These are phyloP conservation scores for Hirtodrosophila cameraria DNA, from an alignment of 2,888 invertebrate species.

Conservation along the genomic window DNA sequence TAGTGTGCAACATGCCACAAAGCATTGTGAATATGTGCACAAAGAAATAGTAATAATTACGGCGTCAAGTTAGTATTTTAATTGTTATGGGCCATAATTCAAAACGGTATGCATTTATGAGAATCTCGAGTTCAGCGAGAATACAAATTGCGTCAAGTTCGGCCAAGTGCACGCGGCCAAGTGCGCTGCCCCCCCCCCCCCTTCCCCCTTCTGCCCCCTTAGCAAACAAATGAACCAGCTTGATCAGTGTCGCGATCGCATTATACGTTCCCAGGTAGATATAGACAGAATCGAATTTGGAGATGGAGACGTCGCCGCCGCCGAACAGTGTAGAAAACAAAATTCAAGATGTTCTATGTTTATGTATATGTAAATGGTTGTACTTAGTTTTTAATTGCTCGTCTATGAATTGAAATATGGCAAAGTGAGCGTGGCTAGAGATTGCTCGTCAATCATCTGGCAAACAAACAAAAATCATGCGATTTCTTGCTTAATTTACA, in stretches of 20 bases:
- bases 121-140: slow-evolving; percentile 45
- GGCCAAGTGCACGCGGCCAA: slow-evolving; percentile 3
- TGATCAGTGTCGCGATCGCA: neutral
- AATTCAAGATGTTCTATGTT: slow-evolving; percentile 18
- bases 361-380: slow-evolving; percentile 17
- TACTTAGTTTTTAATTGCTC: slow-evolving; percentile 31
- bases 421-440: slow-evolving; percentile 22
- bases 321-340: neutral
- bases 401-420: slow-evolving; percentile 31
- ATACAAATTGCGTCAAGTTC: slow-evolving; percentile 23
- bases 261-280: slow-evolving; percentile 24
- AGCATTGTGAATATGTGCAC: slow-evolving; percentile 30
- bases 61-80: slow-evolving; percentile 39
- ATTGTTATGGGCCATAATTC: slow-evolving; percentile 56
- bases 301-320: neutral
- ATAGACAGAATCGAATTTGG: neutral
- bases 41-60: slow-evolving; percentile 39
- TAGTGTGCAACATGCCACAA: slow-evolving; percentile 7
- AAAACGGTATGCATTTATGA: slow-evolving; percentile 40
- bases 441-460: slow-evolving; percentile 39
- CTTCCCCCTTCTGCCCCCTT: neutral
- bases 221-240: neutral
- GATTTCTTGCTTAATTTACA: slow-evolving; percentile 30
- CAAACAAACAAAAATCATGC: slow-evolving; percentile 23
- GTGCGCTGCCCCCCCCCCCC: neutral